Percentiles rank a stretch among this genome's conserved stretches.
Evolutionary conservation across 2,888 invertebrate genomes (phyloP).

Genomic region (Eupithecia abbreviata): DNA sequence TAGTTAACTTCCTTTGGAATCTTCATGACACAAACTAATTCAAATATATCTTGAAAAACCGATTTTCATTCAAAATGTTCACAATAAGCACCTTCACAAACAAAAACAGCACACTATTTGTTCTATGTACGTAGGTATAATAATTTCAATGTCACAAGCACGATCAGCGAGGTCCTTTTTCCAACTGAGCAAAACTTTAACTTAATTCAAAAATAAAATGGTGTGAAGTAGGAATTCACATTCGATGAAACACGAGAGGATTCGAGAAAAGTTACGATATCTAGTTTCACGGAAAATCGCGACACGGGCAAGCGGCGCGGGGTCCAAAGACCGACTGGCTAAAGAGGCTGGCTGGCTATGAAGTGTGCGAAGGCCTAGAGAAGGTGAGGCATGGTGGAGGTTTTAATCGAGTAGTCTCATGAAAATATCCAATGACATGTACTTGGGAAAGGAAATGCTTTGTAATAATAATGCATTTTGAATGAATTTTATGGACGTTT

Average conservation of each 20-base stretch:
- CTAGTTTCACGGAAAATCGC: not conserved
- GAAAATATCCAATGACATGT: not conserved
- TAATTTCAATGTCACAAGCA: not conserved
- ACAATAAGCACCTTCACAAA: not conserved
- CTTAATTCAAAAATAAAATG: not conserved
- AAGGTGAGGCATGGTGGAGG: not conserved
- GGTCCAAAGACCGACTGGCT: conserved; percentile 22
- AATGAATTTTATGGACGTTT: not conserved
- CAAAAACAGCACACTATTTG: not conserved
- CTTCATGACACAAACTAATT: conserved; percentile 7
- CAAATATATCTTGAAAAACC: not conserved
- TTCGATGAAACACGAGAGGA: not conserved
- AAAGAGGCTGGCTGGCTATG: conserved; percentile 14
- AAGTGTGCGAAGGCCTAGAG: not conserved
- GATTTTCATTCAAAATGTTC: not conserved
- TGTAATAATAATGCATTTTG: not conserved
- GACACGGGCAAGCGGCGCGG: conserved; percentile 14
- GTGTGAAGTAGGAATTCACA: too few species aligned
- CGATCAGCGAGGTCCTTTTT: not conserved
- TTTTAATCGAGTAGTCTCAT: not conserved
- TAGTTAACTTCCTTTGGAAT: conserved; percentile 32
- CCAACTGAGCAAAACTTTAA: not conserved
- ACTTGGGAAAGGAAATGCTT: not conserved
- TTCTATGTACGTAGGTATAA: not conserved
- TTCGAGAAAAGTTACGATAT: not conserved